A percentile compares a stretch with the other conserved stretches of the same genome.
phyloP scores from a whole-genome alignment of 2,113 vertebrate species.

The Chelonoidis abingdonii region DNA sequence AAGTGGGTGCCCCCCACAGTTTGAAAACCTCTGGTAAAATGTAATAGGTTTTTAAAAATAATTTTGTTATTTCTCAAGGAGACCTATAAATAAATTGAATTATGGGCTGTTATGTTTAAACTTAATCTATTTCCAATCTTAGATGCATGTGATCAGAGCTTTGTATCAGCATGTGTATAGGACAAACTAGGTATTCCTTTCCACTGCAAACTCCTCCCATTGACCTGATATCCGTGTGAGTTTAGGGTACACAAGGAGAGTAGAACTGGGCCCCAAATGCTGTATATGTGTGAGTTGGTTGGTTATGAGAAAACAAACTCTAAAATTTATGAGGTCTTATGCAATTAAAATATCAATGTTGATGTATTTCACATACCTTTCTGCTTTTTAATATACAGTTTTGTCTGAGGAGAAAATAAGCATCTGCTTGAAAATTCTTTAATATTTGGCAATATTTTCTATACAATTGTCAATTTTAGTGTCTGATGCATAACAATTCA shows the following conservation, averaged over 20 bases:
- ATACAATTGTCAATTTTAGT: conserved; percentile 51
- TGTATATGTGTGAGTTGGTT: neutral
- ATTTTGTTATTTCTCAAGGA: neutral
- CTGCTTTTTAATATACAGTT: conserved; percentile 6
- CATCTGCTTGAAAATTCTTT: conserved; percentile 61
- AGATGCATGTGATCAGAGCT: neutral
- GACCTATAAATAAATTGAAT: neutral
- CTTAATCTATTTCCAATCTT: neutral
- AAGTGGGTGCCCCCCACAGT: neutral
- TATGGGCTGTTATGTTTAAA: neutral
- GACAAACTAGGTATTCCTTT: neutral
- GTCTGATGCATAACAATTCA: conserved; percentile 56
- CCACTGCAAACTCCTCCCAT: neutral
- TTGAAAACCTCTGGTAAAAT: neutral
- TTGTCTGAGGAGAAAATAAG: conserved; percentile 22
- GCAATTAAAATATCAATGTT: conserved; percentile 9
- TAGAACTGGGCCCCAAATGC: neutral
- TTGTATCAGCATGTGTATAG: neutral
- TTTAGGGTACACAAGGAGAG: neutral
- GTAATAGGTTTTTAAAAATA: neutral
- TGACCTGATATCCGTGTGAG: neutral
- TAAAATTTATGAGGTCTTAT: neutral
- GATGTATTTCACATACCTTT: neutral
- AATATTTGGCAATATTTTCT: conserved; percentile 59
- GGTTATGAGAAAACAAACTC: neutral